Conservation (phyloP, 2,113 vertebrate genomes). For the Chloropsis hardwickii region DNA sequence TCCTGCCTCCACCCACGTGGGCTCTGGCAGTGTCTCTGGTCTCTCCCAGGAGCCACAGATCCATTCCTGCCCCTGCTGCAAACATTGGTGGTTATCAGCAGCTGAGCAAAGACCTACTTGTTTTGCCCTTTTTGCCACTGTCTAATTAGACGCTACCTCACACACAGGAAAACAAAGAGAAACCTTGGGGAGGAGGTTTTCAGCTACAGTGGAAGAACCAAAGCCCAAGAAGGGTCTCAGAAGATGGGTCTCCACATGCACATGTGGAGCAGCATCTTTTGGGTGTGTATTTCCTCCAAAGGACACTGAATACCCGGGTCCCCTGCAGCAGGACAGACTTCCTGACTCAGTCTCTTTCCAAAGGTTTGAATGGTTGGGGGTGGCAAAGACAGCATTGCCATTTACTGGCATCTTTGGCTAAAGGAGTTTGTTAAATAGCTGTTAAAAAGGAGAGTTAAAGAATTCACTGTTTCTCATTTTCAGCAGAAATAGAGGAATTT, state of each 20-base stretch:
- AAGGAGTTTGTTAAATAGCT: background rate
- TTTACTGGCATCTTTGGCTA: background rate
- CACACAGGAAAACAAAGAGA: background rate
- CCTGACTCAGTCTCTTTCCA: background rate
- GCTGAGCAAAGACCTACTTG: background rate
- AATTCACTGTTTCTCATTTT: background rate
- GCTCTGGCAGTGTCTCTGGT: background rate
- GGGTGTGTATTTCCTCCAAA: background rate
- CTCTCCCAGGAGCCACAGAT: background rate
- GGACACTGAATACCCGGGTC: fast-evolving
- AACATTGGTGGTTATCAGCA: background rate
- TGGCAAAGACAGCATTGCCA: background rate
- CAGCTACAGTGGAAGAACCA: background rate
- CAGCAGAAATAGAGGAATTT: background rate
- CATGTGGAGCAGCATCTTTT: background rate
- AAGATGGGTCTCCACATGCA: fast-evolving
- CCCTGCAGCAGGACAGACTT: background rate
- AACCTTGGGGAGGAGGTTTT: background rate
- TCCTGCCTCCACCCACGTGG: fast-evolving
- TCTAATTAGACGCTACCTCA: background rate
- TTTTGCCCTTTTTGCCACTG: background rate
- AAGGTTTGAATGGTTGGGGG: background rate
- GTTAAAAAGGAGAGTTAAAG: background rate
- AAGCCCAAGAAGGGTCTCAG: background rate
- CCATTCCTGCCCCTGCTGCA: background rate